phyloP scores from a whole-genome alignment of 30 jellyfish, hydroid and myxozoan genomes.

The Aurelia sp. region DNA sequence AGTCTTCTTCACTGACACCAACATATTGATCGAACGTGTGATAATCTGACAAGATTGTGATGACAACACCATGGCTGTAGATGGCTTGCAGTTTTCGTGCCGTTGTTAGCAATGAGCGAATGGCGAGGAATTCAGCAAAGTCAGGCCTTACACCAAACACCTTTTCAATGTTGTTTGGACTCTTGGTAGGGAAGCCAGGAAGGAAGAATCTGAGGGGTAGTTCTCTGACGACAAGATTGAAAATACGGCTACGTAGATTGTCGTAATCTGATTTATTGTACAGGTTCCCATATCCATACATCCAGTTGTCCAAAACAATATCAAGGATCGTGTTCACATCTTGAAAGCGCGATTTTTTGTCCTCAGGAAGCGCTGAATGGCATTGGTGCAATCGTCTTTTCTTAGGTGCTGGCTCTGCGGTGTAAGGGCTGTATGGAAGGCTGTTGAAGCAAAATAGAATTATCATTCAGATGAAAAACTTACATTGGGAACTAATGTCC shows the following conservation, averaged over 20 bases:
- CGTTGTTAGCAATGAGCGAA: constrained; percentile 21
- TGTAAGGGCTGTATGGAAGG: too few relatives aligned
- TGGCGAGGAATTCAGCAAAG: constrained; percentile 48
- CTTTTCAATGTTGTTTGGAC: constrained; percentile 34
- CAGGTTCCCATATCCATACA: not conserved
- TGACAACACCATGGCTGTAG: constrained; percentile 39
- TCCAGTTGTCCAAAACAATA: constrained; percentile 15
- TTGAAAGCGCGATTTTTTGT: too few relatives aligned
- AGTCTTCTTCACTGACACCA: constrained; percentile 53
- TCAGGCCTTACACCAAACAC: constrained; percentile 53
- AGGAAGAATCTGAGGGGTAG: constrained; percentile 40
- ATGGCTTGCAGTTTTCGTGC: constrained; percentile 52
- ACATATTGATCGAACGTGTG: constrained; percentile 69
- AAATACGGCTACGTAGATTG: constrained; percentile 7
- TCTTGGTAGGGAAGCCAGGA: constrained; percentile 70
- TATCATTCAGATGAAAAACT: too few relatives aligned
- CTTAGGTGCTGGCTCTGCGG: too few relatives aligned
- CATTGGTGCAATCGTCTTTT: too few relatives aligned
- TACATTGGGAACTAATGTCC: too few relatives aligned
- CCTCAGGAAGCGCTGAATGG: too few relatives aligned
- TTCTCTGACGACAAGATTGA: not conserved
- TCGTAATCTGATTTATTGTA: constrained; percentile 14
- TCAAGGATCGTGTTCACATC: not conserved
- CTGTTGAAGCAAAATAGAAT: too few relatives aligned
- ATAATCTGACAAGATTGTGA: constrained; percentile 54